Base-by-base conservation (phyloP, 1,140 invertebrate genomes). In the Drosophila tani region DNA sequence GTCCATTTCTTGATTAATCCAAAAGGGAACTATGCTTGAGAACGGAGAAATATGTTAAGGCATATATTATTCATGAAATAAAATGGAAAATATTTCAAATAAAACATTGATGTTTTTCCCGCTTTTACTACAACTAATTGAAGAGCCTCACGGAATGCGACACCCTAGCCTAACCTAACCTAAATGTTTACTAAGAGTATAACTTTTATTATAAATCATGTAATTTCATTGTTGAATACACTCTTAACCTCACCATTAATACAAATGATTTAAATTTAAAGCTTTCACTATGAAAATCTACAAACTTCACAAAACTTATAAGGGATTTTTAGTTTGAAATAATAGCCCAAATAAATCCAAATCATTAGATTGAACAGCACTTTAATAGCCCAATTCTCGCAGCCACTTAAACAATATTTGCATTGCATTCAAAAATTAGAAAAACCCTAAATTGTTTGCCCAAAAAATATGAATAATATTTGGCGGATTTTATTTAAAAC, bases 51-150 rank as follows among this genome's bases (percentile, higher is more conserved):
- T 5, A 14, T 35, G 1, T 7, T 2, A 14, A 17, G 1, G 12
- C 2, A 19, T 4, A 4, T 5, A 14, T 1, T 14, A 35, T 0
- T 35, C 9, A 21, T 38, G 15, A 19, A 15, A 15, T 9, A 21
- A 15, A 9, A 8, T 3, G 3, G 0, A 51, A 51, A 32, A 14
- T 32, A 17, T 51, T 51, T 27, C 1, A 5, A 50, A n/a, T 29
- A 0, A n/a, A 9, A 11, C 3, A 2, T 5, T 1, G 0, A 12
- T 17, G n/a, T 3, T 12, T 17, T 6, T 6, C 1, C 5, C 6
- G 5, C 9, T 32, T 0, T 15, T 7, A 3, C 1, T n/a, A 3
- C 4, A 11, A 50, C 8, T 8, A 4, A n/a, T 9, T 2, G 3
- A 15, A 6, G 1, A 41, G 6, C 15, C 40, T n/a, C 40, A 41